A percentile compares a stretch with the other conserved stretches of the same genome.
phyloP scores from a whole-genome alignment of 2,113 vertebrate genomes.

The Tragelaphus buxtoni region DNA sequence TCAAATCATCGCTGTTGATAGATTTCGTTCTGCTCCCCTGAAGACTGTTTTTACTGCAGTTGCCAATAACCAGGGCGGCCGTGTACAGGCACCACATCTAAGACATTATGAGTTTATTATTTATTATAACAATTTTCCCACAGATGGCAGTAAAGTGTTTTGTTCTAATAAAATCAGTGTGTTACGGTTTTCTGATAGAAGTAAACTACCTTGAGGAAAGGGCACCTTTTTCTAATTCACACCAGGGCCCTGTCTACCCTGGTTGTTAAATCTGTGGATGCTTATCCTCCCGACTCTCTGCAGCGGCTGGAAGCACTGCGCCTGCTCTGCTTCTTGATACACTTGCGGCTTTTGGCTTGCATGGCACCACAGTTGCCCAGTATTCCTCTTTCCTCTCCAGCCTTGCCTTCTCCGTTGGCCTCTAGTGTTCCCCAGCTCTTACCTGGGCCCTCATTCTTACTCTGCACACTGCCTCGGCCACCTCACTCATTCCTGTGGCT shows the following conservation, averaged over 20 bases:
- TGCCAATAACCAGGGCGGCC: not conserved
- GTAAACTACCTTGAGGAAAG: conserved; percentile 21
- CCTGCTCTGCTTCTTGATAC: not conserved
- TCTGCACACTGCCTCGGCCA: fast-evolving
- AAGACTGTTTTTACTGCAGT: not conserved
- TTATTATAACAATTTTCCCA: conserved; percentile 54
- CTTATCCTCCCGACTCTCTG: not conserved
- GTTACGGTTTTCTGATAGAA: conserved; percentile 28
- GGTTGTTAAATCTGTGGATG: not conserved
- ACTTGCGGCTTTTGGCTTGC: not conserved
- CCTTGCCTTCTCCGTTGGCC: not conserved
- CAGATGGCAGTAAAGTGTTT: conserved; percentile 55
- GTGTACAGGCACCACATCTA: not conserved
- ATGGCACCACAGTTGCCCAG: fast-evolving
- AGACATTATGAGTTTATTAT: conserved; percentile 1
- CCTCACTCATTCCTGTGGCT: not conserved
- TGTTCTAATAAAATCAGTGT: conserved; percentile 56
- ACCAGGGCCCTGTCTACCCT: not conserved
- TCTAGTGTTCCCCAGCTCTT: not conserved
- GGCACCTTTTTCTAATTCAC: conserved; percentile 36
- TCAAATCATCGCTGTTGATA: not conserved
- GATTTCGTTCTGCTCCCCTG: not conserved
- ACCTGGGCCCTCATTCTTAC: not conserved
- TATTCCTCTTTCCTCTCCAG: not conserved
- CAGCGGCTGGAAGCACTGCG: not conserved